A percentile compares a stretch with the other conserved stretches of the same genome.
Conservation (phyloP, 2,888 invertebrate species). For the Trissolcus japonicus region DNA sequence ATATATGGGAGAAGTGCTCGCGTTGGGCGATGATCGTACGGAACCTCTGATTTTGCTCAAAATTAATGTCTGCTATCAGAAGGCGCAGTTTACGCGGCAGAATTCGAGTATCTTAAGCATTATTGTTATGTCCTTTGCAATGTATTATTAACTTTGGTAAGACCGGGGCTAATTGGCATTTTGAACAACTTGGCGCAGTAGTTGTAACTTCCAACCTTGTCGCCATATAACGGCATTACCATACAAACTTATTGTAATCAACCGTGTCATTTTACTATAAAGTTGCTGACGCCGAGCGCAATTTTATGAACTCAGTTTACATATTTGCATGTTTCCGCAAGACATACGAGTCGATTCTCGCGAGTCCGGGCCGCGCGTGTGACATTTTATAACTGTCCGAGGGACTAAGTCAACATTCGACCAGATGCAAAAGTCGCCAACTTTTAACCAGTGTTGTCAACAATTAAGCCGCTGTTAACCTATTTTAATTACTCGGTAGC, state of each 20-base stretch:
- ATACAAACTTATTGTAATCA: constrained; percentile 55
- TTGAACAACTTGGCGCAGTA: constrained; percentile 46
- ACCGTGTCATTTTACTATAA: constrained; percentile 47
- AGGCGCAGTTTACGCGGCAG: constrained; percentile 22
- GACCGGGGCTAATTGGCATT: constrained; percentile 52
- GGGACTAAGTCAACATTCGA: constrained; percentile 18
- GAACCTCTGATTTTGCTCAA: constrained; percentile 26
- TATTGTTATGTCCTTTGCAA: constrained; percentile 54
- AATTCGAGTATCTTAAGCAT: constrained; percentile 52
- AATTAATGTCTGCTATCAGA: constrained; percentile 35
- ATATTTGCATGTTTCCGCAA: constrained; percentile 42
- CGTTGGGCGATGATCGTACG: background rate
- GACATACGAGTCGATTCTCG: constrained; percentile 26
- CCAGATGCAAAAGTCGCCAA: constrained; percentile 35
- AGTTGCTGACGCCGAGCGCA: constrained; percentile 36
- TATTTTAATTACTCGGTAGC: constrained; percentile 44
- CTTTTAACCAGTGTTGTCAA: constrained; percentile 36
- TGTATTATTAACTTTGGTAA: constrained; percentile 54
- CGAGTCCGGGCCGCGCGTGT: background rate
- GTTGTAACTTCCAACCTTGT: constrained; percentile 46
- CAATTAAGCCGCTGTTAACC: constrained; percentile 27
- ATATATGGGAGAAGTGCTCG: constrained; percentile 3
- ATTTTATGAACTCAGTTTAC: constrained; percentile 45
- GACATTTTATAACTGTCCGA: constrained; percentile 24
- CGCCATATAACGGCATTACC: constrained; percentile 49